Conservation (phyloP, 2,113 vertebrate genomes). For the Pristiophorus japonicus region DNA sequence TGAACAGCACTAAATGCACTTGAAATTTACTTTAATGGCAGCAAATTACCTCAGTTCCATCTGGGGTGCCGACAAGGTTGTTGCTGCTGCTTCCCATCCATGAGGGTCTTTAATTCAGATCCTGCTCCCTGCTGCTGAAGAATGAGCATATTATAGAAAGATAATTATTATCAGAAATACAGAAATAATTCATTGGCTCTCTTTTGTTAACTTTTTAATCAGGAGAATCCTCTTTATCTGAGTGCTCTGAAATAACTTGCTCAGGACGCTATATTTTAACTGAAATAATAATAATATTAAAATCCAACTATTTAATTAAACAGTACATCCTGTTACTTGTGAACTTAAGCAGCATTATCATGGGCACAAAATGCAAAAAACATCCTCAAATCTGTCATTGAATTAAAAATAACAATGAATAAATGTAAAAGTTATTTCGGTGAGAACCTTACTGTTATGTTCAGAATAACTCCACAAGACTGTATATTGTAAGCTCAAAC, state of each 20-base stretch:
- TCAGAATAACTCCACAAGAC: too few species aligned
- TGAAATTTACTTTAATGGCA: not conserved
- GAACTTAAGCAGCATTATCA: not conserved
- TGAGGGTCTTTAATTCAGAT: constrained; percentile 18
- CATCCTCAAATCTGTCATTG: not conserved
- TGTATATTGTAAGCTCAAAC: too few species aligned
- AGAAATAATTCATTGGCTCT: not conserved
- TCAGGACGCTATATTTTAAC: not conserved
- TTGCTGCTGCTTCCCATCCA: not conserved
- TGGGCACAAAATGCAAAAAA: not conserved
- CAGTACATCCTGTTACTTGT: not conserved
- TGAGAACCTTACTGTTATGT: too few species aligned
- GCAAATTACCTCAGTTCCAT: not conserved
- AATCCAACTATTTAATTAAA: not conserved
- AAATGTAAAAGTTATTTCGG: not conserved
- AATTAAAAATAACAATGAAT: not conserved
- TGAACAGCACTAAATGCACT: not conserved
- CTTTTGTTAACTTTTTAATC: not conserved
- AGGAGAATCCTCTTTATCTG: not conserved
- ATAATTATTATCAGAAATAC: not conserved
- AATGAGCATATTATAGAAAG: not conserved
- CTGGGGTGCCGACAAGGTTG: not conserved
- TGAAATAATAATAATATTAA: not conserved
- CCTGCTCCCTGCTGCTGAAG: not conserved
- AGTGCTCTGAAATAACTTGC: not conserved